Evolutionary conservation across 2,888 invertebrate genomes (phyloP).

Genomic region (Phlogophora meticulosa): DNA sequence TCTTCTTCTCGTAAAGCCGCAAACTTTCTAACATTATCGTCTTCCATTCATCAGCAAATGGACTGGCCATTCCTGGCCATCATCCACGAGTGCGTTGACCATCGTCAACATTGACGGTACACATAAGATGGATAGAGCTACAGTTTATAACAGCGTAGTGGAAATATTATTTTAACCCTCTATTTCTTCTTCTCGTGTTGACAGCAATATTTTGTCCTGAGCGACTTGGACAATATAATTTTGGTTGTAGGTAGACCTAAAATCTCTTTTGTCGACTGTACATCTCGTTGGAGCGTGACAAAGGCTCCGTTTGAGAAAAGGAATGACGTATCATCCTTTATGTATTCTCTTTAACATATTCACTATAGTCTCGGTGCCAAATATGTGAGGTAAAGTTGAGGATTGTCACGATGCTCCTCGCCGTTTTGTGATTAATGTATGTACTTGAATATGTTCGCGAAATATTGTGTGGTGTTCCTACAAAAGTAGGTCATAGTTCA

Average conservation of each 20-base stretch:
- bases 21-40: too few relatives aligned
- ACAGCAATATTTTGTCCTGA: too few relatives aligned
- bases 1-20: too few relatives aligned
- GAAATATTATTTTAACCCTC: too few relatives aligned
- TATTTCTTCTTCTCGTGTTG: too few relatives aligned
- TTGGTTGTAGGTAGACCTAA: too few relatives aligned
- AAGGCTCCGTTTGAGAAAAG: slow-evolving; percentile 14
- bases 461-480: not conserved
- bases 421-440: not conserved
- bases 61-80: too few relatives aligned
- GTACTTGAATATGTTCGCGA: not conserved
- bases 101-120: too few relatives aligned
- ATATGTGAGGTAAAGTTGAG: slow-evolving; percentile 26
- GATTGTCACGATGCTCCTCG: slow-evolving; percentile 19
- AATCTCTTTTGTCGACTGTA: slow-evolving; percentile 7
- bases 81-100: too few relatives aligned
- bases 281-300: slow-evolving; percentile 15
- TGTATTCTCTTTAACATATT: slow-evolving; percentile 33
- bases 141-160: too few relatives aligned
- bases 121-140: too few relatives aligned
- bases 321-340: slow-evolving; percentile 30
- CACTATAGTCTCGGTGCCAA: slow-evolving; percentile 24
- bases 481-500: not conserved
- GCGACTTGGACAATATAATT: not conserved
- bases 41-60: too few relatives aligned